A percentile compares a stretch with the other conserved stretches of the same genome.
Evolutionary conservation across 2,113 vertebrate species (phyloP).

Genomic region (Delphinapterus leucas): DNA sequence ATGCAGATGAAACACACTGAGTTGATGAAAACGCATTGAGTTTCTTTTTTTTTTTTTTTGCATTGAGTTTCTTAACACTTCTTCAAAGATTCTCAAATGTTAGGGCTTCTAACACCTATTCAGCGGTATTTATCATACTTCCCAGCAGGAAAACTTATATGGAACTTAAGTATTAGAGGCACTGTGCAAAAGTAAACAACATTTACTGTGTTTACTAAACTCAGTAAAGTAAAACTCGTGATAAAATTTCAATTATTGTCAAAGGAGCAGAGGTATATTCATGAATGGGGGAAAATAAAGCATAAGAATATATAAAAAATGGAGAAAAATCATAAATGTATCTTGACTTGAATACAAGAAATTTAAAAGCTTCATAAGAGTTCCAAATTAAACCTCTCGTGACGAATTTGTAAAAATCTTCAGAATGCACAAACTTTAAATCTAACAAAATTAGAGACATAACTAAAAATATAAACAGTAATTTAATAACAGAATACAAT

Average conservation of each 20-base stretch:
- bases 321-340: not conserved
- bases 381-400: not conserved
- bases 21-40: not conserved
- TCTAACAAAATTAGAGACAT: not conserved
- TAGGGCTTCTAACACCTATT: not conserved
- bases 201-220: not conserved
- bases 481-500: not conserved
- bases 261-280: not conserved
- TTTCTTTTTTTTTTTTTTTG: too few relatives aligned
- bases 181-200: not conserved
- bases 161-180: not conserved
- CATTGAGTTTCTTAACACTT: not conserved
- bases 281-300: not conserved
- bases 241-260: not conserved
- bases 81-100: not conserved
- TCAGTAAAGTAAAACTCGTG: not conserved
- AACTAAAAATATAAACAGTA: not conserved
- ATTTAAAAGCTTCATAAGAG: not conserved
- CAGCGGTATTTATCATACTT: not conserved
- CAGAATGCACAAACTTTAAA: not conserved
- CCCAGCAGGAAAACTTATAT: not conserved
- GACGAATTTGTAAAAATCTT: not conserved
- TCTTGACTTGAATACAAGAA: not conserved
- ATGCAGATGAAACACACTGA: not conserved
- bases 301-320: not conserved